Percentiles rank a stretch among this genome's conserved stretches.
phyloP scores from a whole-genome alignment of 1,140 invertebrate species.

The Eriocheir sinensis region DNA sequence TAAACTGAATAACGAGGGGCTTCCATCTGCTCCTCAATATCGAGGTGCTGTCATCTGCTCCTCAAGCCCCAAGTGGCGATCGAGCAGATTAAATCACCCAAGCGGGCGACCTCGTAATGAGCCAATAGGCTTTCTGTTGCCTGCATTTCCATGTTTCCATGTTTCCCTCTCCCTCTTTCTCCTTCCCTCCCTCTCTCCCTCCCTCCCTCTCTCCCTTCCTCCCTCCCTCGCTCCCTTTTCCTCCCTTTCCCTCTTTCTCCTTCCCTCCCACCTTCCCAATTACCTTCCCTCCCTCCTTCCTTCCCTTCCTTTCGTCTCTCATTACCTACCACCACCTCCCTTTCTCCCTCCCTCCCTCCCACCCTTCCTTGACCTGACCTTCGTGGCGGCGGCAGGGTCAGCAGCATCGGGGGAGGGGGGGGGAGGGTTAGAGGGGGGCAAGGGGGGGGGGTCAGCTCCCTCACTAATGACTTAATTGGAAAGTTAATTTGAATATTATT shows the following conservation, averaged over 20 bases:
- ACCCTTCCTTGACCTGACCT: neutral
- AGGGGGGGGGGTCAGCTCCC: neutral
- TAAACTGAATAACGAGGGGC: too few species aligned
- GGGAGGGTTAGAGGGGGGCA: neutral
- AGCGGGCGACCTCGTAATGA: too few species aligned
- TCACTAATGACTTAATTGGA: slow-evolving; percentile 13
- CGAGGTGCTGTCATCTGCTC: too few species aligned
- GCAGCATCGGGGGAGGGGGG: neutral
- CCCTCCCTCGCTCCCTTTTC: neutral
- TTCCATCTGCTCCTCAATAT: too few species aligned
- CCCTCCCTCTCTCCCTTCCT: neutral
- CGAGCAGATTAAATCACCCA: too few species aligned
- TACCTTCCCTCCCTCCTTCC: neutral
- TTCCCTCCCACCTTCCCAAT: neutral
- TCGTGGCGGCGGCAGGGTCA: neutral
- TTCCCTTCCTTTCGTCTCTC: neutral
- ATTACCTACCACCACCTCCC: too few species aligned
- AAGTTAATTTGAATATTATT: slow-evolving; percentile 27
- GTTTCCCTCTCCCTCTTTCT: too few species aligned
- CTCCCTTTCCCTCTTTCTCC: neutral
- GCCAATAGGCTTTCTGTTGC: too few species aligned
- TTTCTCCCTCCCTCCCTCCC: neutral
- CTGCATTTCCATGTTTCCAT: too few species aligned
- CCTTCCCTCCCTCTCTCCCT: neutral
- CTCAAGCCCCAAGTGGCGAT: too few species aligned